Evolutionary conservation across 2,113 vertebrate species (phyloP).

Genomic region (Apeltes quadracus): DNA sequence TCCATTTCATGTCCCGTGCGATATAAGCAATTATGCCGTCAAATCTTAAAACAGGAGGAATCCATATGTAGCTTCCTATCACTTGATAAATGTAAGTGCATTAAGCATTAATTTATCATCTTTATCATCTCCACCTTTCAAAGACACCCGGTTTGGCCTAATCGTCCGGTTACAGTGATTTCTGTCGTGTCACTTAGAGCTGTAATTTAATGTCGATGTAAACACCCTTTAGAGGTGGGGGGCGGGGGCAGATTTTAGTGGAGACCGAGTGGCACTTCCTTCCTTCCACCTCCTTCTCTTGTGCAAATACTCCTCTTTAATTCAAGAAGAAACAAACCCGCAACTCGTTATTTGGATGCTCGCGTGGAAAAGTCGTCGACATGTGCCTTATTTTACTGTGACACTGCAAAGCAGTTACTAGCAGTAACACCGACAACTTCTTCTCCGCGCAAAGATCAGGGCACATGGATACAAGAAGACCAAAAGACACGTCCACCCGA

Average conservation of each 20-base stretch:
- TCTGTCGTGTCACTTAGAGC: slow-evolving; percentile 40
- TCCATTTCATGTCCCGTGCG: slow-evolving; percentile 18
- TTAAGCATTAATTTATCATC: slow-evolving; percentile 61
- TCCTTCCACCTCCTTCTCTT: no score
- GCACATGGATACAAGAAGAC: slow-evolving; percentile 50
- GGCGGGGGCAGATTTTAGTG: no score
- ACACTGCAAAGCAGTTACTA: slow-evolving; percentile 52
- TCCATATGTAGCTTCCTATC: slow-evolving; percentile 49
- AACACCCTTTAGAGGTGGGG: neutral
- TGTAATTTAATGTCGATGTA: slow-evolving; percentile 47
- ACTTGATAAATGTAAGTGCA: slow-evolving; percentile 59
- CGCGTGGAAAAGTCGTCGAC: neutral
- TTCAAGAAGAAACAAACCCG: neutral
- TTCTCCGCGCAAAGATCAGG: slow-evolving; percentile 38
- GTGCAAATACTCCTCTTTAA: neutral
- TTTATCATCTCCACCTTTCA: slow-evolving; percentile 64
- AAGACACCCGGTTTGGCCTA: slow-evolving; percentile 47
- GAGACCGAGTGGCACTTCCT: no score
- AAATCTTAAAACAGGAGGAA: slow-evolving; percentile 39
- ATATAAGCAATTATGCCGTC: slow-evolving; percentile 43
- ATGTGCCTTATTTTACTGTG: neutral
- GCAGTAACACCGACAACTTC: slow-evolving; percentile 7
- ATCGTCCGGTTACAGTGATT: slow-evolving; percentile 27
- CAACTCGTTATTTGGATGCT: neutral
- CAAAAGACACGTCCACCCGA: neutral